Conservation (phyloP, 2,113 vertebrate genomes). For the Sterna hirundo region DNA sequence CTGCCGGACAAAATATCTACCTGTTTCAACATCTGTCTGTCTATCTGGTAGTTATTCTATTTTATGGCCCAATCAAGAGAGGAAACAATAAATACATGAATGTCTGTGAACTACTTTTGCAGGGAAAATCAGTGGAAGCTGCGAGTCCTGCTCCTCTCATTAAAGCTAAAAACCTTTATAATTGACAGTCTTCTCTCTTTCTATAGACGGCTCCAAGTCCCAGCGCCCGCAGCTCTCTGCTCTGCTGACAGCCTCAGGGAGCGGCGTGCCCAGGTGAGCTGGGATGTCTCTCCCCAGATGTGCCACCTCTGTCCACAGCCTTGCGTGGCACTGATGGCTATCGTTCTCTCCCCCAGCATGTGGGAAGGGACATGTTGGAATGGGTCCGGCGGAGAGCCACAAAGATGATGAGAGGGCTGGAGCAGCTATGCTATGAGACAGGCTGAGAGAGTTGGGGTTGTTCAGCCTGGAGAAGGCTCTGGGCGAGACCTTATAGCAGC, state of each 20-base stretch:
- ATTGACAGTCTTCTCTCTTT: neutral
- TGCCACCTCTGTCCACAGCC: neutral
- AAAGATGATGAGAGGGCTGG: too few species aligned
- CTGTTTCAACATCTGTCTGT: neutral
- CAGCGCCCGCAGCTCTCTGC: neutral
- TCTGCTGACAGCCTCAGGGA: neutral
- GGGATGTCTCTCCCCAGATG: neutral
- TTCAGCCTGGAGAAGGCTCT: too few species aligned
- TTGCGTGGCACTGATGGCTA: neutral
- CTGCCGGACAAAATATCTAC: neutral
- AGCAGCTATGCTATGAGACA: too few species aligned
- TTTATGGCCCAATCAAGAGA: neutral
- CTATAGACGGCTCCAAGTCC: neutral
- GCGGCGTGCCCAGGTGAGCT: neutral
- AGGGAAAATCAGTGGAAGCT: neutral
- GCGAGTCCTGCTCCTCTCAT: neutral
- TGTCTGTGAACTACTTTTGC: neutral
- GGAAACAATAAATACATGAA: neutral
- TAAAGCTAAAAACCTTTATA: neutral
- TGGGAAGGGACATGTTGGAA: neutral
- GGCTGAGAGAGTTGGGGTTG: too few species aligned
- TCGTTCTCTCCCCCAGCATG: fast-evolving
- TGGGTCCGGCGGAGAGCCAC: too few species aligned
- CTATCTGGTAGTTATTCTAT: neutral
- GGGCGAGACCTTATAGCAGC: too few species aligned